Evolutionary conservation across 2,113 vertebrate species (phyloP).

Genomic region (Pomatostomus ruficeps): DNA sequence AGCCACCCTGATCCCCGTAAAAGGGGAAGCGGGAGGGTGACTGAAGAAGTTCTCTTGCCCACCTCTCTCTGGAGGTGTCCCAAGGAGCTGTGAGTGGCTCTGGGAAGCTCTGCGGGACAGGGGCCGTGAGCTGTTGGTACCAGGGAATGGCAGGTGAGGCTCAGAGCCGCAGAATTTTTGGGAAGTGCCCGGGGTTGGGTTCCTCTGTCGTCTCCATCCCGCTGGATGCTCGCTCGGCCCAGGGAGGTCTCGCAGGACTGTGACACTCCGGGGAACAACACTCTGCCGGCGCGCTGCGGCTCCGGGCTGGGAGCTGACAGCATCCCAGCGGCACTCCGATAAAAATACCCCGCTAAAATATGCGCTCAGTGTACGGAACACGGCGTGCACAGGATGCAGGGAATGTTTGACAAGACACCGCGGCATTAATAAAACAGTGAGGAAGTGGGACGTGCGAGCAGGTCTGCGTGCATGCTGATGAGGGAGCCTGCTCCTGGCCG

Average conservation of each 20-base stretch:
- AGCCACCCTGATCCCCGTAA: not conserved
- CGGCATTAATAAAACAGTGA: slow-evolving; percentile 1
- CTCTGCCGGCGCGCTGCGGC: not conserved
- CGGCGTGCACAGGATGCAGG: not conserved
- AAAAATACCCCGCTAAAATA: not conserved
- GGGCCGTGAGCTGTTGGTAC: not conserved
- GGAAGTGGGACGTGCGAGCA: not conserved
- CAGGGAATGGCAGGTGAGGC: not conserved
- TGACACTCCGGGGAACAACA: rapidly evolving
- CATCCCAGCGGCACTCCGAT: not conserved
- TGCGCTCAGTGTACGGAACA: not conserved
- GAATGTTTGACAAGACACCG: not conserved
- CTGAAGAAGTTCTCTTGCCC: not conserved
- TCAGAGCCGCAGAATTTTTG: not conserved
- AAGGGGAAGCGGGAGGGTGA: not conserved
- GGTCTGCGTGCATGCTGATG: not conserved
- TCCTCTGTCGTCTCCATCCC: not conserved
- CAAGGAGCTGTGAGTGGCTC: not conserved
- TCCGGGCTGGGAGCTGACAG: not conserved
- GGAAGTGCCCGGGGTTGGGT: rapidly evolving
- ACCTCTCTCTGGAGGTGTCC: not conserved
- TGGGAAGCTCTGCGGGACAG: not conserved
- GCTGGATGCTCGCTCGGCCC: not conserved
- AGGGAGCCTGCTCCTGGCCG: not conserved
- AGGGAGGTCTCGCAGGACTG: not conserved